These are phyloP conservation scores for Laspeyria flexula DNA, from an alignment of 2,888 invertebrate genomes.

Conservation along the genomic window DNA sequence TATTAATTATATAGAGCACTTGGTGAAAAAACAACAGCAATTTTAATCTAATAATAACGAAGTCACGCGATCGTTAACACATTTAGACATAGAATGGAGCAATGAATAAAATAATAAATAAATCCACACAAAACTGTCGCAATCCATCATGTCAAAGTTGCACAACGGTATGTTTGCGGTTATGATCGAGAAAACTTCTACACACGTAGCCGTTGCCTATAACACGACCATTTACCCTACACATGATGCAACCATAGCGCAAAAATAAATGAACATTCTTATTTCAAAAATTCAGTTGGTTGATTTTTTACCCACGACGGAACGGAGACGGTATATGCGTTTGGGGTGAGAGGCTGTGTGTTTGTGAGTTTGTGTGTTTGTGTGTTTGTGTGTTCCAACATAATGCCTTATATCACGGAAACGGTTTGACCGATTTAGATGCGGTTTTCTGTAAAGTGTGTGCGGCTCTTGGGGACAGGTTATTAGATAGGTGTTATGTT, in stretches of 20 bases:
- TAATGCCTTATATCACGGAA: too few species aligned
- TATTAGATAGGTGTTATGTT: too few species aligned
- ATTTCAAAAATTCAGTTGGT: constrained; percentile 2
- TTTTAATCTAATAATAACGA: constrained; percentile 23
- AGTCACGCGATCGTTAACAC: constrained; percentile 29
- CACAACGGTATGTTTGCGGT: constrained; percentile 47
- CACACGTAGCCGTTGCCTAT: constrained; percentile 25
- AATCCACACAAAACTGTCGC: constrained; percentile 51
- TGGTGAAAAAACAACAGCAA: not conserved
- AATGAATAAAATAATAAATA: constrained; percentile 51
- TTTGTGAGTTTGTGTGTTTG: too few species aligned
- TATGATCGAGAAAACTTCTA: constrained; percentile 47
- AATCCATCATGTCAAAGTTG: constrained; percentile 53
- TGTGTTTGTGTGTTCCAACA: too few species aligned
- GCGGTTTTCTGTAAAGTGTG: too few species aligned
- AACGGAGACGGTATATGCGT: too few species aligned
- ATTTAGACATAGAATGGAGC: constrained; percentile 16
- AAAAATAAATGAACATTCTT: not conserved
- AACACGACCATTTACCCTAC: constrained; percentile 31
- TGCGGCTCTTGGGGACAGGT: too few species aligned
- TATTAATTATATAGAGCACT: constrained; percentile 2
- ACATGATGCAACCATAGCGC: constrained; percentile 18
- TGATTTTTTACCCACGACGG: too few species aligned
- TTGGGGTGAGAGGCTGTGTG: too few species aligned
- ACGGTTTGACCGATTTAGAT: too few species aligned